Conservation (phyloP, 2,888 invertebrate species). For the Erynnis tages region DNA sequence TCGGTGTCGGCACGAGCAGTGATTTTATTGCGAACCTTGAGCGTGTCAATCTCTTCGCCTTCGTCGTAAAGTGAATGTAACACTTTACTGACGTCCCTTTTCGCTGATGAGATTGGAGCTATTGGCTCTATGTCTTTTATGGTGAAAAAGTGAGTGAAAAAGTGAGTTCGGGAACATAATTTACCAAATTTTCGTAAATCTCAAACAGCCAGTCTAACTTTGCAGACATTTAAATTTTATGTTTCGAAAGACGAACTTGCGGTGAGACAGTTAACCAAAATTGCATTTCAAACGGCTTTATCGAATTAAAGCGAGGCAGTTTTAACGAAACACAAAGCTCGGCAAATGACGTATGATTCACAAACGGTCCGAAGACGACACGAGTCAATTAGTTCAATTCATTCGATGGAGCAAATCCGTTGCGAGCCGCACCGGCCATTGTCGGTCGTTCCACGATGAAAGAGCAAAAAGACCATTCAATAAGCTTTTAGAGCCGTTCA, state of each 20-base stretch:
- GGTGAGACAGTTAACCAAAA: too few relatives aligned
- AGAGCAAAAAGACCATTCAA: slow-evolving; percentile 26
- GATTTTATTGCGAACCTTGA: slow-evolving; percentile 7
- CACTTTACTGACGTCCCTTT: slow-evolving; percentile 6
- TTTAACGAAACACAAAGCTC: slow-evolving; percentile 1
- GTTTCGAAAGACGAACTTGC: too few relatives aligned
- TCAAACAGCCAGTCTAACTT: too few relatives aligned
- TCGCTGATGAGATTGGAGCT: slow-evolving; percentile 2
- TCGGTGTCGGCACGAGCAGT: not conserved
- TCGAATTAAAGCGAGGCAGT: not conserved
- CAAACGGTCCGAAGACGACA: slow-evolving; percentile 33
- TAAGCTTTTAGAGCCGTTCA: slow-evolving; percentile 17
- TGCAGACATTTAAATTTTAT: too few relatives aligned
- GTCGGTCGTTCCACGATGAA: slow-evolving; percentile 16
- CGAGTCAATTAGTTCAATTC: slow-evolving; percentile 29
- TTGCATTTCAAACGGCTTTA: too few relatives aligned
- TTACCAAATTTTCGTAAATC: not conserved
- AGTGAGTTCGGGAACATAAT: not conserved
- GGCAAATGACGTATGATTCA: slow-evolving; percentile 19
- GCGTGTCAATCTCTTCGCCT: slow-evolving; percentile 14
- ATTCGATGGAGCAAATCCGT: slow-evolving; percentile 29
- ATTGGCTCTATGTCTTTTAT: not conserved
- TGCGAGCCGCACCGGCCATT: slow-evolving; percentile 23
- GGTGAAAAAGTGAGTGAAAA: not conserved
- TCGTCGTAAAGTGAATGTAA: slow-evolving; percentile 16